Conservation (phyloP, 1,140 invertebrate species). For the Cepaea nemoralis region DNA sequence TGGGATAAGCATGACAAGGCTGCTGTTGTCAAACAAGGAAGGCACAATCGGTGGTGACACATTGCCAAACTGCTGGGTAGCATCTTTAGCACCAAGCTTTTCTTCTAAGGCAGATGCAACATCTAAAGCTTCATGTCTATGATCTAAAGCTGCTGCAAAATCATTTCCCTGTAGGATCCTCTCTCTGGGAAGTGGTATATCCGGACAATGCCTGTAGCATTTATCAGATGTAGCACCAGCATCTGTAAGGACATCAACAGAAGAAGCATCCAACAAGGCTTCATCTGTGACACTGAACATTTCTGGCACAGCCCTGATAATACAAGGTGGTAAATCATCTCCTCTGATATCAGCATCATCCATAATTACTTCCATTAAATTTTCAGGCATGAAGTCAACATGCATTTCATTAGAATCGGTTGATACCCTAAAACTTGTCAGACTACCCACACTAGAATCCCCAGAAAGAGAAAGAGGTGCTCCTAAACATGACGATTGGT, state of each 20-base stretch:
- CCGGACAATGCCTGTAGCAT: not conserved
- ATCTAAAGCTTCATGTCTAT: not conserved
- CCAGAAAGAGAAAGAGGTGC: no score
- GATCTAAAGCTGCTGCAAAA: not conserved
- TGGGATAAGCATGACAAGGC: not conserved
- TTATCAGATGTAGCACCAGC: not conserved
- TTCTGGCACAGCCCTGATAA: not conserved
- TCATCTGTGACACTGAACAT: not conserved
- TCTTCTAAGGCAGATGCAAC: not conserved
- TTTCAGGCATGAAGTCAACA: not conserved
- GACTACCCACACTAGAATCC: not conserved
- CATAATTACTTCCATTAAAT: not conserved
- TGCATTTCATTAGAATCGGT: not conserved
- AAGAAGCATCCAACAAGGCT: not conserved
- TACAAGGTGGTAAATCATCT: not conserved
- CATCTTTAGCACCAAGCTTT: not conserved
- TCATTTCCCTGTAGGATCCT: not conserved
- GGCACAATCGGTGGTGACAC: not conserved
- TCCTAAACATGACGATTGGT: no score
- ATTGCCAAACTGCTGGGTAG: not conserved
- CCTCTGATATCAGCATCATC: not conserved
- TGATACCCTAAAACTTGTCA: not conserved
- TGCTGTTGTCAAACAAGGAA: not conserved
- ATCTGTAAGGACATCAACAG: not conserved
- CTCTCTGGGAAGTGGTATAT: not conserved